Base-by-base conservation (phyloP, 2,113 vertebrate species). In the Triplophysa dalaica region DNA sequence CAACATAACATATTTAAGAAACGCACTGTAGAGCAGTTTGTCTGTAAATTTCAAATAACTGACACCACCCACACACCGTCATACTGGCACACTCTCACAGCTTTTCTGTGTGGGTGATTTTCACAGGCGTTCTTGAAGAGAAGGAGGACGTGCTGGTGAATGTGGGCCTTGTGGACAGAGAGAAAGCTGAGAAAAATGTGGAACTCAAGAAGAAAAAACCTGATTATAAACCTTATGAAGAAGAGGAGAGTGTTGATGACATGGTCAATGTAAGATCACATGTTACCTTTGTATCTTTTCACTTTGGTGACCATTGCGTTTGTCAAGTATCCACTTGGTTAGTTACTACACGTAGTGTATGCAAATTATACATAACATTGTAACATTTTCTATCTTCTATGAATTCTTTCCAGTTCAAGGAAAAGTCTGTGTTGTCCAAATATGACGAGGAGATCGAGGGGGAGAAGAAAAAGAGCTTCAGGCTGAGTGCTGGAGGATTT, bases 361-460 rank as follows among this genome's bases (percentile, higher is more conserved):
- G 26, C 26, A 29, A 29, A 29, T 29, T 29, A 29, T 29, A 29
- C 26, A 29, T 29, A 29, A 29, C 1, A 11, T 48, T 9, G 9
- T 48, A 11, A 26, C 54, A 12, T 22, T 0, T n/a, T 4, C 19
- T 38, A 63, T 21, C 8, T 1, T 66, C 0, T 78, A 17, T 66
- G n/a, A 6, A 8, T 12, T 64, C 29, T 78, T n/a, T 66, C 14
- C 70, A 94, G 93, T 86, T 93, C 4, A 95, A 95, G 67, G 69
- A 88, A 2, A 93, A 86, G 29, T 81, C 91, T 0, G 89, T 97
- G 13, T 91, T 97, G 64, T 91, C 95, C 21, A 96, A 97, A 83
- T 97, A 97, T 0, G 96, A 97, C 0, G 95, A 96, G 80, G 95
- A 96, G 85, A 95, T 97, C 0, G 95, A 97, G 0, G 95, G 95